These are phyloP conservation scores for Eumeta japonica DNA, from an alignment of 1,140 invertebrate species.

Conservation along the genomic window DNA sequence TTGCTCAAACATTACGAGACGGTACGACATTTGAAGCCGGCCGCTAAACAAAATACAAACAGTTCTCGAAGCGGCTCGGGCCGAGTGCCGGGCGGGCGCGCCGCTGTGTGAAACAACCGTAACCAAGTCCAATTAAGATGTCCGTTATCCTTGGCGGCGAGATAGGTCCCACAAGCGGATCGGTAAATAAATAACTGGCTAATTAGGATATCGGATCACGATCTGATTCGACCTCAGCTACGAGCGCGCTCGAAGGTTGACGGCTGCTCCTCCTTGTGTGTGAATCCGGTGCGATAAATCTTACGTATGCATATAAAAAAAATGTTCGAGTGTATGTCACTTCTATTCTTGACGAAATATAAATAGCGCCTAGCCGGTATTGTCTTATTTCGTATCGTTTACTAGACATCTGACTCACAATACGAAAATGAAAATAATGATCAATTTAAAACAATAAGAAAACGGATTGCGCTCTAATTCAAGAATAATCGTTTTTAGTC, in stretches of 20 bases:
- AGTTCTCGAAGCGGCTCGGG: constrained; percentile 39
- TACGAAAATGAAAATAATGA: too few species aligned
- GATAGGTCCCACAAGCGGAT: constrained; percentile 27
- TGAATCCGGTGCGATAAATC: too few species aligned
- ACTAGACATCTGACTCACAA: too few species aligned
- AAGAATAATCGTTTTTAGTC: too few species aligned
- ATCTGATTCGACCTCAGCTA: constrained; percentile 24
- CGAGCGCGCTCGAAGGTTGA: background rate
- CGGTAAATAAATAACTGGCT: constrained; percentile 42
- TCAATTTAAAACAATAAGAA: too few species aligned
- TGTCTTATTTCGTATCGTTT: too few species aligned
- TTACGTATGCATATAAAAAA: too few species aligned
- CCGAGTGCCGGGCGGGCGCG: constrained; percentile 27
- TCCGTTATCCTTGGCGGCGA: constrained; percentile 44
- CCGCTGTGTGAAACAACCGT: constrained; percentile 33
- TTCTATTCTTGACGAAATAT: too few species aligned
- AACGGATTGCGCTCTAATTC: too few species aligned
- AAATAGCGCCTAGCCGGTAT: too few species aligned
- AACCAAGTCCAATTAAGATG: constrained; percentile 45
- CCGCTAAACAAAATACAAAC: constrained; percentile 55
- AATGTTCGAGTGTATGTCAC: too few species aligned
- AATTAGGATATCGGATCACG: constrained; percentile 51
- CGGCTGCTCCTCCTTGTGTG: too few species aligned
- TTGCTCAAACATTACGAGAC: constrained; percentile 52
- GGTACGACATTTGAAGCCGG: constrained; percentile 51